Base-by-base conservation (phyloP, 2,797 vertebrate species). In the Sebastes kiyomatsui region DNA sequence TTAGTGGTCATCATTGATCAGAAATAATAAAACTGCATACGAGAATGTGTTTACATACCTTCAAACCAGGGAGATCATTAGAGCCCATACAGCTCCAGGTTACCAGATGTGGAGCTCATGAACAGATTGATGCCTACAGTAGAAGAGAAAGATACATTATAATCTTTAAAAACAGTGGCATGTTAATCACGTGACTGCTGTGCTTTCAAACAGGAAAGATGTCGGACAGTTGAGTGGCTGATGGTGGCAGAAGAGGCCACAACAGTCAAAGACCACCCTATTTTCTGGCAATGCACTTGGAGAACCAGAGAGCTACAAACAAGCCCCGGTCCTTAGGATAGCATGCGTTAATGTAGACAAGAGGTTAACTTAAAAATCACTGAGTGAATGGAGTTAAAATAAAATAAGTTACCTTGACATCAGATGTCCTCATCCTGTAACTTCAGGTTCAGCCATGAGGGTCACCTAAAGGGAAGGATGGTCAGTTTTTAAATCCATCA, bases 161-260 rank as follows among this genome's bases (percentile, higher is more conserved):
- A 23, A 32, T 11, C 54, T 23, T 56, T 49, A 11, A 13, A 13
- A 18, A 27, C 6, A 0, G 3, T 5, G 1, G 20, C 7, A 27
- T 1, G 1, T 11, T 2, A 4, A 5, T 55, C 7, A 55, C 12
- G 0, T 4, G 16, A 32, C 38, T 35, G 8, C 33, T 75, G 16
- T 0, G 5, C 23, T 6, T 32, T 54, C 2, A 46, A 25, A 33
- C 13, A 4, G 4, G 2, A 20, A 2, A 22, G 3, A 54, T 98
- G 95, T 98, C 38, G 95, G 97, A 97, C 91, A 95, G 97, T 79
- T 8, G 96, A 97, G 97, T 98, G 97, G 96, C 98, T 94, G 94
- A 88, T 69, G 56, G 16, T 82, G 95, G 94, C 92, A 95, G 6
- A n/a, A 7, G 5, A 7, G 79, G 90, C 96, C 92, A 82, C 82